Percentiles rank a stretch among this genome's conserved stretches.
Conservation (phyloP, 1,140 invertebrate genomes). For the Drosophila leontia region DNA sequence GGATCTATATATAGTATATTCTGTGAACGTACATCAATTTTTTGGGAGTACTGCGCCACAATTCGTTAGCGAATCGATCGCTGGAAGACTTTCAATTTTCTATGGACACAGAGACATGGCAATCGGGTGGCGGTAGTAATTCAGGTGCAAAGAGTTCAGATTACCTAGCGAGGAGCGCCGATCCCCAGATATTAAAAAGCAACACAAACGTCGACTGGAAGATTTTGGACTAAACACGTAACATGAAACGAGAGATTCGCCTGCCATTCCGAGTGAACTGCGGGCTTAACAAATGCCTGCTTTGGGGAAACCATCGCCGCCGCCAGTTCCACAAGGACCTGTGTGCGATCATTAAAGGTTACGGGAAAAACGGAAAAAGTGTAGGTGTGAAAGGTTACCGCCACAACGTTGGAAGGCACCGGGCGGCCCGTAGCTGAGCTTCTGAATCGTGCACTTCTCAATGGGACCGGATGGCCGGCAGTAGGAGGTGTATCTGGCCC, state of each 20-base stretch:
- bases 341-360: not conserved
- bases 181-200: not conserved
- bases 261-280: conserved; percentile 40
- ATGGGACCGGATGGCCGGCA: conserved; percentile 84
- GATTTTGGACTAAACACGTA: conserved; percentile 59
- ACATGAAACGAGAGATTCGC: conserved; percentile 17
- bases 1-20: conserved; percentile 11
- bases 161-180: too few relatives aligned
- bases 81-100: conserved; percentile 18
- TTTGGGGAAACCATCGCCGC: conserved; percentile 60
- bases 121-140: not conserved
- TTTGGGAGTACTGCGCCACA: not conserved
- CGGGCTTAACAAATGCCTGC: conserved; percentile 75
- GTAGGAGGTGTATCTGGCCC: conserved; percentile 85
- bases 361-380: too few relatives aligned
- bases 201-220: conserved; percentile 33
- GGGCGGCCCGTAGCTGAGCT: conserved; percentile 87
- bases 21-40: conserved; percentile 39
- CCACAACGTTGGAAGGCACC: conserved; percentile 78
- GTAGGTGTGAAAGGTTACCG: conserved; percentile 43
- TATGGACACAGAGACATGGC: not conserved
- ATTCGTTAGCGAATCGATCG: not conserved
- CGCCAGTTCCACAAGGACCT: conserved; percentile 58
- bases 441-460: conserved; percentile 86
- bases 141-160: not conserved